Evolutionary conservation across 2,797 vertebrate species (phyloP), one percentile per base, ranked within the genome.

Genomic region (Phrynocephalus vlangalii): DNA sequence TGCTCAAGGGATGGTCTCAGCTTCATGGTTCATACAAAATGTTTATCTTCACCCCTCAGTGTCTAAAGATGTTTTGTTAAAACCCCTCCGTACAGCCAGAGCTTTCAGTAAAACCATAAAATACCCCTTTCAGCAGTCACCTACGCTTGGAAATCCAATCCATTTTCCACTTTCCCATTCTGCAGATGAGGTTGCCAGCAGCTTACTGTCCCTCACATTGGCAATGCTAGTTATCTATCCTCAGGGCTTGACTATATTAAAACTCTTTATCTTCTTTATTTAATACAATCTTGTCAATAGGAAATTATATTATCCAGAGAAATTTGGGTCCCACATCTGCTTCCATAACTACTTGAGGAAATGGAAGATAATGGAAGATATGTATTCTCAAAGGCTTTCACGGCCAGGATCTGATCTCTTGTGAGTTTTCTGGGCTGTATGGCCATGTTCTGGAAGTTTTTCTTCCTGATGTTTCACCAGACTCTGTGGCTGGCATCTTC

Each of bases 91-190:
- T 28, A 56, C 9, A 56, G 38, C 13, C 52, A 9, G 77, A 56
- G 52, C 77, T n/a, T 60, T 60, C 77, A 79, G n/a, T 26, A 56
- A 79, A 79, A 79, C n/a, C 77, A 76, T 20, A 10, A 76, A 79
- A 79, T 11, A 5, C 6, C 16, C 28, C 52, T 56, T 79, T 56
- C 28, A 56, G 28, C 11, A 15, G 48, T 60, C 77, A 79, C 50
- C 22, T 26, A 28, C 30, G 30, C 75, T 79, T n/a, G n/a, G n/a
- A 79, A 56, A 28, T 48, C n/a, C n/a, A n/a, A 79, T 11, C 24
- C 77, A 7, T 18, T n/a, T n/a, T 20, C 16, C 13, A n/a, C 50
- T 16, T 20, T 30, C 28, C 13, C 28, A 50, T 79, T 79, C 48
- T 60, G 77, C 52, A 79, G 56, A 56, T 56, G 50, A 79, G n/a